phyloP scores from a whole-genome alignment of 2,888 invertebrate genomes.

The Halictus ligatus region DNA sequence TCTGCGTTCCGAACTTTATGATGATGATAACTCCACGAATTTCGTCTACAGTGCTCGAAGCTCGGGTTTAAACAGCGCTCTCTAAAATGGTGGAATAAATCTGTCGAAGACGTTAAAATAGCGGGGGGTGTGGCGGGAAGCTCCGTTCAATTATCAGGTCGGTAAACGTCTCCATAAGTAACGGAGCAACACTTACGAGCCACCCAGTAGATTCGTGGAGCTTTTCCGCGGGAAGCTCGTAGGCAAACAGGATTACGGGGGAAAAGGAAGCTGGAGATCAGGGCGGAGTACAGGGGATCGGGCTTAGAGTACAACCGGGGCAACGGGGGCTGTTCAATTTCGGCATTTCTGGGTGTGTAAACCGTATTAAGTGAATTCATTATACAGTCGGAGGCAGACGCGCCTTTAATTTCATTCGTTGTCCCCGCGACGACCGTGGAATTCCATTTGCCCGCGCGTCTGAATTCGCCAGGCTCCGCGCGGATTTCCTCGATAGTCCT shows the following conservation, averaged over 20 bases:
- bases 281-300: background rate
- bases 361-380: conserved; percentile 61
- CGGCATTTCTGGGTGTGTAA: conserved; percentile 44
- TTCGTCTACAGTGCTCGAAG: background rate
- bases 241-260: conserved; percentile 11
- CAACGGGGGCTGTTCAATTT: conserved; percentile 46
- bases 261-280: conserved; percentile 12
- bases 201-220: background rate
- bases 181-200: background rate
- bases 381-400: conserved; percentile 46
- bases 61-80: background rate
- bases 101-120: background rate
- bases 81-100: background rate
- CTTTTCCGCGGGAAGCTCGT: conserved; percentile 9
- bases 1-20: background rate
- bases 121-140: too few relatives aligned
- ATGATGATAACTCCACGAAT: background rate
- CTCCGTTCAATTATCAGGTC: background rate
- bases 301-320: background rate
- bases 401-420: conserved; percentile 54
- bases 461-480: conserved; percentile 43
- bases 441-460: conserved; percentile 54
- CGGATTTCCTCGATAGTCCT: conserved; percentile 53
- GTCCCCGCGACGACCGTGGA: conserved; percentile 40
- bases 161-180: background rate